phyloP scores from a whole-genome alignment of 64 coral and sea anemone genomes.

The Pachyseris speciosa region DNA sequence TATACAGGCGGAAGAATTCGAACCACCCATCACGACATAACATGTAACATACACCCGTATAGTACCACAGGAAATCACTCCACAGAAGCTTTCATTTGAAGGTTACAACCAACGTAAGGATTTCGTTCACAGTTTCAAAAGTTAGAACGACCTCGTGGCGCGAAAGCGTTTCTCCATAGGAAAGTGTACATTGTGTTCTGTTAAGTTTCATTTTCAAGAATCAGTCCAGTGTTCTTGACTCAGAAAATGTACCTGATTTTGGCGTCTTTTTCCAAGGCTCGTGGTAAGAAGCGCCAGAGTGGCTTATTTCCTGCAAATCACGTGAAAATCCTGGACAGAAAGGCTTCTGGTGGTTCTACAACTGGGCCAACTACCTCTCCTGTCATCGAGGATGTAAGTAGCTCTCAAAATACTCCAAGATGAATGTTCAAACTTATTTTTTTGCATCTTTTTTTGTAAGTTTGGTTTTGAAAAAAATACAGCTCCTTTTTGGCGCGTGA shows the following conservation, averaged over 20 bases:
- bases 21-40: no score
- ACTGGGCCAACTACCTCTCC: background rate
- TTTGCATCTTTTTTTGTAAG: no score
- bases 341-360: constrained; percentile 15
- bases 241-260: background rate
- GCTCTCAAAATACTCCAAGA: no score
- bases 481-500: no score
- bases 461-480: no score
- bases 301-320: constrained; percentile 92
- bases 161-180: background rate
- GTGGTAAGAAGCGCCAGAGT: constrained; percentile 97
- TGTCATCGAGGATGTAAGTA: constrained; percentile 33
- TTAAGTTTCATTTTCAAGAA: background rate
- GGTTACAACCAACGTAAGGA: no score
- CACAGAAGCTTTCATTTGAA: no score
- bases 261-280: constrained; percentile 71
- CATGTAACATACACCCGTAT: no score
- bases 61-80: no score
- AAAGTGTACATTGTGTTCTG: background rate
- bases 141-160: no score
- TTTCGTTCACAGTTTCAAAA: no score
- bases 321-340: constrained; percentile 93
- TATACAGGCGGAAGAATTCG: no score
- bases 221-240: background rate
- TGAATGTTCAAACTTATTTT: background rate